Conservation (phyloP, 2,888 invertebrate species). For the Synanthedon andrenaeformis region DNA sequence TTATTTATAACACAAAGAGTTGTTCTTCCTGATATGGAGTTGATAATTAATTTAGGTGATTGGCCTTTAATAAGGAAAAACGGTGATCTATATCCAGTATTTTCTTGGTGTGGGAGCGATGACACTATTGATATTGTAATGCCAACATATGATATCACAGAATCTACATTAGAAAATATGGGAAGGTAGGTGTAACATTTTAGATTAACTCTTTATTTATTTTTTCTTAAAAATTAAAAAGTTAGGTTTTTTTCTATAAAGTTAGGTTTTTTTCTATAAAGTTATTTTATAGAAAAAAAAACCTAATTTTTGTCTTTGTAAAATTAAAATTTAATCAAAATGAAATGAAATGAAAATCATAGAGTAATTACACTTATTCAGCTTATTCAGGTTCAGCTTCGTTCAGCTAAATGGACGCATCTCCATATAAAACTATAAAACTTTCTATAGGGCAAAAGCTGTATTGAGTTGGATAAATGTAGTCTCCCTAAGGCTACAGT, state of each 20-base stretch:
- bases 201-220: not conserved
- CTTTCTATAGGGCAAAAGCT: too few relatives aligned
- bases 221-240: not conserved
- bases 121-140: slow-evolving; percentile 89
- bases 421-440: too few relatives aligned
- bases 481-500: too few relatives aligned
- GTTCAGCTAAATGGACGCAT: too few relatives aligned
- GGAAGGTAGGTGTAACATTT: slow-evolving; percentile 73
- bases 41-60: slow-evolving; percentile 94
- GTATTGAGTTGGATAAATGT: too few relatives aligned
- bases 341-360: too few relatives aligned
- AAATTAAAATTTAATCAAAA: not conserved
- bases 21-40: slow-evolving; percentile 85
- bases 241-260: too few relatives aligned
- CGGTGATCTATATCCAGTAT: slow-evolving; percentile 78
- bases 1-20: slow-evolving; percentile 85
- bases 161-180: slow-evolving; percentile 93
- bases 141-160: slow-evolving; percentile 96
- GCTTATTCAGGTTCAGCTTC: not conserved
- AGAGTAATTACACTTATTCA: not conserved
- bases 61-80: slow-evolving; percentile 85
- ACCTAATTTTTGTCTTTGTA: slow-evolving; percentile 6
- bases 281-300: not conserved
- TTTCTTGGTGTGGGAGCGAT: slow-evolving; percentile 96
- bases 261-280: too few relatives aligned